Percentiles rank a stretch among this genome's conserved stretches.
phyloP scores from a whole-genome alignment of 2,797 vertebrate genomes.

The Gadopsis bispinosus region DNA sequence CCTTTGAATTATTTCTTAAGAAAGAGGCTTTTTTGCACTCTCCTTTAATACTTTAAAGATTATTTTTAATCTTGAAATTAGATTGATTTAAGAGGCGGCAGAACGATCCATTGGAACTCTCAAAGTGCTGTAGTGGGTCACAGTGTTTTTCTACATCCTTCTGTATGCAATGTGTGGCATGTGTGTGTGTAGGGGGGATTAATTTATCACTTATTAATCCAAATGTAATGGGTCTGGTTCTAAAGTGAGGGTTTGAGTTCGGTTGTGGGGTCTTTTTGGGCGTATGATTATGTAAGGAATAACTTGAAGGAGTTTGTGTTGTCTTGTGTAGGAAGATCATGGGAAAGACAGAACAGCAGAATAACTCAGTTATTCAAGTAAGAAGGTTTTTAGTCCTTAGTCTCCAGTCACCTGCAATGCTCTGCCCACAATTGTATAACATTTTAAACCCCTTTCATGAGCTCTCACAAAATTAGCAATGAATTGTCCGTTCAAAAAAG shows the following conservation, averaged over 20 bases:
- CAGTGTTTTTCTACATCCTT: conserved; percentile 68
- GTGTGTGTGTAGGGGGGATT: conserved; percentile 72
- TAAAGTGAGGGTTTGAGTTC: conserved; percentile 6
- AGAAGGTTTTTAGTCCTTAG: conserved; percentile 15
- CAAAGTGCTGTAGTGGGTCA: conserved; percentile 12
- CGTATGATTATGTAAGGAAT: conserved; percentile 27
- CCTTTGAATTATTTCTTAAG: not conserved
- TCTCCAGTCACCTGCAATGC: conserved; percentile 35
- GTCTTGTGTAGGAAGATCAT: conserved; percentile 4
- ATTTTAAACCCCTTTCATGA: conserved; percentile 29
- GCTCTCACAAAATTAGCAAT: conserved; percentile 23
- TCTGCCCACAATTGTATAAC: conserved; percentile 13
- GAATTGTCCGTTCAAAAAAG: conserved; percentile 23
- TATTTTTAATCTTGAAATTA: conserved; percentile 5
- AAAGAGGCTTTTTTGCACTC: not conserved
- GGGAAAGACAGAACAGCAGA: conserved; percentile 43
- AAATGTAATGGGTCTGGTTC: conserved; percentile 73
- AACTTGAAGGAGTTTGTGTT: conserved; percentile 40
- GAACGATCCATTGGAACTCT: conserved; percentile 67
- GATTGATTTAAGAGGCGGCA: conserved; percentile 62
- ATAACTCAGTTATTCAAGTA: conserved; percentile 44
- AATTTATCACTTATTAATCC: conserved; percentile 75
- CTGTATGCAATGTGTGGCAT: conserved; percentile 54
- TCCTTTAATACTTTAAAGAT: not conserved
- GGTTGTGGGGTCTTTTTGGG: conserved; percentile 11